Evolutionary conservation across 2,797 vertebrate genomes (phyloP).

Genomic region (Hyperoplus lanceolatus): DNA sequence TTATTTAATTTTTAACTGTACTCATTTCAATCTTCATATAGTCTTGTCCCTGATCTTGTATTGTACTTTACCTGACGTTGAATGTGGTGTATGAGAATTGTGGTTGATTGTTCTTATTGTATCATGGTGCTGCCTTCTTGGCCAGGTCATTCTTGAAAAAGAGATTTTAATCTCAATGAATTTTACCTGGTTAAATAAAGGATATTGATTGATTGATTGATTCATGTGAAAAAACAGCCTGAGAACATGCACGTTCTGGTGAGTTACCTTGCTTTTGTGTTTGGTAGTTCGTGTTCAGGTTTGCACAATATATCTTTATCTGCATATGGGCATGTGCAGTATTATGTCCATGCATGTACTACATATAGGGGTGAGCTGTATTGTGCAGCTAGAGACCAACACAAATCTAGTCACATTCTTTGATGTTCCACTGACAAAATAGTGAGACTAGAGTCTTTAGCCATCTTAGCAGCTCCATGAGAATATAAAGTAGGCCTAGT

Average conservation of each 20-base stretch:
- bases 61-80: too few species aligned
- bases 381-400: constrained; percentile 16
- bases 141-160: too few species aligned
- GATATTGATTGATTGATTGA: too few species aligned
- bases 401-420: constrained; percentile 47
- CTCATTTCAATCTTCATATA: too few species aligned
- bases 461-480: not conserved
- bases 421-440: constrained; percentile 25
- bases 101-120: too few species aligned
- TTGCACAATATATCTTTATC: constrained; percentile 8
- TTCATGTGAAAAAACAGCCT: constrained; percentile 18
- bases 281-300: not conserved
- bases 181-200: too few species aligned
- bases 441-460: not conserved
- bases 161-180: too few species aligned
- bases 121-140: too few species aligned
- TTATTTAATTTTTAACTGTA: too few species aligned
- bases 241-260: not conserved
- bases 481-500: not conserved
- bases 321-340: constrained; percentile 15
- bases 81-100: too few species aligned
- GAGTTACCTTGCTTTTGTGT: not conserved
- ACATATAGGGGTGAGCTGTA: constrained; percentile 14
- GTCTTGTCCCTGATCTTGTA: too few species aligned
- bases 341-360: not conserved